Conservation (phyloP, 1,140 invertebrate genomes). For the Drosophila parabipectinata region DNA sequence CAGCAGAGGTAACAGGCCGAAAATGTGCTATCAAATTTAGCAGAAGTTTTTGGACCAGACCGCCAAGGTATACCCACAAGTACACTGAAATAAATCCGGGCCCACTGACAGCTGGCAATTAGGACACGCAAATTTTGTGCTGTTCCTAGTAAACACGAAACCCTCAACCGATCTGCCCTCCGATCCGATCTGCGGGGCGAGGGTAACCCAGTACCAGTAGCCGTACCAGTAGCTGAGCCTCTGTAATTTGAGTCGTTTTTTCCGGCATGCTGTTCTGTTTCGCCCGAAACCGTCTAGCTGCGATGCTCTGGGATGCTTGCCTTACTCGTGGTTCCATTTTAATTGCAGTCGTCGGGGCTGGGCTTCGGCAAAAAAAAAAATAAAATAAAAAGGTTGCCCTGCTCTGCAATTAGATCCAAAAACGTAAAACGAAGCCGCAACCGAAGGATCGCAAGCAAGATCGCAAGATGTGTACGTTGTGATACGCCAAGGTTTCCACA, state of each 20-base stretch:
- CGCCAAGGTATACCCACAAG: background rate
- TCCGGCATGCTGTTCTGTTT: conserved; percentile 72
- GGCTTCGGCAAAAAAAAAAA: conserved; percentile 17
- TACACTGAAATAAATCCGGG: conserved; percentile 47
- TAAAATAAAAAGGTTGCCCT: conserved; percentile 56
- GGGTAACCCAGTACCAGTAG: conserved; percentile 46
- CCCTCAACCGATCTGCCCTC: conserved; percentile 31
- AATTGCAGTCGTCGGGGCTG: conserved; percentile 68
- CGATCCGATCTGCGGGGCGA: conserved; percentile 14
- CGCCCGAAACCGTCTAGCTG: conserved; percentile 29
- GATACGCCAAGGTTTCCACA: conserved; percentile 41
- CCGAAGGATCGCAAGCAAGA: conserved; percentile 71
- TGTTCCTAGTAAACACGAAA: conserved; percentile 63
- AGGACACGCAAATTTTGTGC: conserved; percentile 65
- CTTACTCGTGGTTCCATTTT: conserved; percentile 74
- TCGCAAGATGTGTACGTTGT: conserved; percentile 57
- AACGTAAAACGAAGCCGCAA: conserved; percentile 76
- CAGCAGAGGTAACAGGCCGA: conserved; percentile 22
- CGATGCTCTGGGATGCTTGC: conserved; percentile 41
- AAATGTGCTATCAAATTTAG: conserved; percentile 57
- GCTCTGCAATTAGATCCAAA: conserved; percentile 76
- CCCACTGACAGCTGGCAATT: conserved; percentile 60
- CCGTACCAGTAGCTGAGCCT: conserved; percentile 31
- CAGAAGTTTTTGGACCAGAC: conserved; percentile 45
- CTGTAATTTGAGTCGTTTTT: conserved; percentile 79